These are phyloP conservation scores for Ammodramus savannarum DNA, from an alignment of 2,113 vertebrate species.

Conservation along the genomic window DNA sequence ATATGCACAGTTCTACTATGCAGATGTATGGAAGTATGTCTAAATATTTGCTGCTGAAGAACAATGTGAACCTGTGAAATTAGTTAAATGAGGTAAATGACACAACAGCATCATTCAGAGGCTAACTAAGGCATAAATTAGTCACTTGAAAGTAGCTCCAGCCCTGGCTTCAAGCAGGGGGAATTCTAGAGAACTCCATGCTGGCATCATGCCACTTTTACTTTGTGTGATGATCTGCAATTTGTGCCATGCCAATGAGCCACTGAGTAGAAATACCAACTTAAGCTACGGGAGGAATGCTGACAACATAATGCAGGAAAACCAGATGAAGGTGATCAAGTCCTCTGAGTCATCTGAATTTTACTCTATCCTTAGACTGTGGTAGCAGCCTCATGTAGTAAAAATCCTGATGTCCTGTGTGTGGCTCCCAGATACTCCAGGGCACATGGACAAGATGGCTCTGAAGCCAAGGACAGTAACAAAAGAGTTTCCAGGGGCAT, in stretches of 20 bases:
- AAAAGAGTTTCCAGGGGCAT: background rate
- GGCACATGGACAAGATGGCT: background rate
- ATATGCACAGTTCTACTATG: background rate
- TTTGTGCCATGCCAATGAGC: constrained; percentile 42
- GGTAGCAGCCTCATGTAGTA: background rate
- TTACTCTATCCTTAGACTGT: background rate
- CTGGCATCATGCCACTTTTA: background rate
- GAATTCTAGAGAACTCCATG: background rate
- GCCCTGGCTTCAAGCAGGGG: background rate
- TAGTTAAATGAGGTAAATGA: background rate
- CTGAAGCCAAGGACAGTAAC: constrained; percentile 3
- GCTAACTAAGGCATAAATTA: background rate
- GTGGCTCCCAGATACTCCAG: background rate
- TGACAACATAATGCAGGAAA: constrained; percentile 30
- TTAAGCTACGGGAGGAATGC: constrained; percentile 37
- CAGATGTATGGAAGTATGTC: background rate
- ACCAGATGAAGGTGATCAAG: constrained; percentile 47
- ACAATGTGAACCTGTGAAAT: background rate
- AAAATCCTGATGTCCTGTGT: background rate
- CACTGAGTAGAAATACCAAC: constrained; percentile 12
- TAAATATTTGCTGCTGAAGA: background rate
- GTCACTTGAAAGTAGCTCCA: background rate
- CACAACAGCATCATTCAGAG: background rate
- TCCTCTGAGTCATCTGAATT: constrained; percentile 45
- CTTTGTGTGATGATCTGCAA: constrained; percentile 42